Conservation (phyloP, 1,140 invertebrate species). For the Choristoneura fumiferana region DNA sequence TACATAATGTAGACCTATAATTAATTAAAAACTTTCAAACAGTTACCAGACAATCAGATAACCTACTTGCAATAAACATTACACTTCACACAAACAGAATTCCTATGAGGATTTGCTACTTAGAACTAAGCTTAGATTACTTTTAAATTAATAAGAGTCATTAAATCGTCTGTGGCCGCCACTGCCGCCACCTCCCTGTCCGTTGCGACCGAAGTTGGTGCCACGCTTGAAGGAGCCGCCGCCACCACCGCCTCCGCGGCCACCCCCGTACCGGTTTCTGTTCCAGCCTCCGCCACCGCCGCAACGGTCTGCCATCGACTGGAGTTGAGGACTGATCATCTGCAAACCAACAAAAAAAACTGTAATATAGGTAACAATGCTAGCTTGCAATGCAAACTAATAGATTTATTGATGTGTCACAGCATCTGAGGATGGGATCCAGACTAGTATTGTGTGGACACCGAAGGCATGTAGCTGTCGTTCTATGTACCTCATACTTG, state of each 20-base stretch:
- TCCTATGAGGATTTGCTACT: slow-evolving; percentile 66
- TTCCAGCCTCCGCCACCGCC: slow-evolving; percentile 78
- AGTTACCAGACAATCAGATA: slow-evolving; percentile 29
- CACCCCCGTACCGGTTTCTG: slow-evolving; percentile 64
- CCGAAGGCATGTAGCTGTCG: slow-evolving; percentile 84
- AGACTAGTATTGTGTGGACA: slow-evolving; percentile 84
- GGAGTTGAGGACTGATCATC: slow-evolving; percentile 79
- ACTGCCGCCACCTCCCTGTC: slow-evolving; percentile 50
- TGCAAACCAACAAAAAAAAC: slow-evolving; percentile 34
- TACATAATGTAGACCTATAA: slow-evolving; percentile 22
- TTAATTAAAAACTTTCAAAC: slow-evolving; percentile 36
- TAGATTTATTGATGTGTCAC: slow-evolving; percentile 71
- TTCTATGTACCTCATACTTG: slow-evolving; percentile 83
- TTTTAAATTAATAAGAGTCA: slow-evolving; percentile 61
- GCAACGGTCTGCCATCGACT: slow-evolving; percentile 79
- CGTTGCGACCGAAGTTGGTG: slow-evolving; percentile 57
- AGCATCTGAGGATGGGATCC: slow-evolving; percentile 85
- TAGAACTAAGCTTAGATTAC: slow-evolving; percentile 37
- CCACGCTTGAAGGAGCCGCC: slow-evolving; percentile 67
- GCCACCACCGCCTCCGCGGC: slow-evolving; percentile 44
- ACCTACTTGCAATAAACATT: slow-evolving; percentile 32
- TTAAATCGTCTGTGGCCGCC: slow-evolving; percentile 77
- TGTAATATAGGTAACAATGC: background rate
- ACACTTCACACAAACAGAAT: slow-evolving; percentile 49
- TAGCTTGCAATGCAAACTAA: background rate